Evolutionary conservation across 2,113 vertebrate species (phyloP).

Genomic region (Zingel zingel): DNA sequence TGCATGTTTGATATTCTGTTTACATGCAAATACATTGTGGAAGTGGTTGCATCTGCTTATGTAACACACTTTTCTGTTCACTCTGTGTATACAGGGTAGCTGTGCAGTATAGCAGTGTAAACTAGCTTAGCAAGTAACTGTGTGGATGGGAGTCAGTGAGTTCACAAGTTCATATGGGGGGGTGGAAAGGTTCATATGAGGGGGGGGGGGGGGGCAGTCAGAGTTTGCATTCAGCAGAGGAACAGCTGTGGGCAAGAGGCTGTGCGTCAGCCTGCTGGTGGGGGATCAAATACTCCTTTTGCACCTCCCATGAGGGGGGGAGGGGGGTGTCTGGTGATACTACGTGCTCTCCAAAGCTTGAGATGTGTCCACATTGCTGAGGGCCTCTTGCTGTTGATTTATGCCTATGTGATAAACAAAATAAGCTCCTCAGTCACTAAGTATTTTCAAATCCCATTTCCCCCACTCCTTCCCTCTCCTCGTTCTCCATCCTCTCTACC

Average conservation of each 20-base stretch:
- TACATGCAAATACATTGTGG: neutral
- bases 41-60: neutral
- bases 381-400: slow-evolving; percentile 36
- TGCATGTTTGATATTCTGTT: neutral
- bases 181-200: neutral
- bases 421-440: slow-evolving; percentile 60
- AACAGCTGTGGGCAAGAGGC: slow-evolving; percentile 60
- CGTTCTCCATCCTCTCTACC: slow-evolving; percentile 25
- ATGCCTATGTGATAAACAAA: slow-evolving; percentile 49
- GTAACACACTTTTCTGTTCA: neutral
- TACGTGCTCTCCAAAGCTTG: slow-evolving; percentile 6
- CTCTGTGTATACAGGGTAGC: neutral
- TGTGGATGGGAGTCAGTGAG: slow-evolving; percentile 9
- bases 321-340: neutral
- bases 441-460: slow-evolving; percentile 45
- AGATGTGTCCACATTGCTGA: slow-evolving; percentile 5
- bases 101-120: neutral
- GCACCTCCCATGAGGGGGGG: slow-evolving; percentile 10
- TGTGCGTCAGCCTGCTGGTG: slow-evolving; percentile 8
- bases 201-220: too few species aligned
- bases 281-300: slow-evolving; percentile 40
- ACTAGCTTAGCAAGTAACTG: slow-evolving; percentile 24
- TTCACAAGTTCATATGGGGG: slow-evolving; percentile 43
- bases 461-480: slow-evolving; percentile 6
- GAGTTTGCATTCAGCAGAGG: slow-evolving; percentile 19